phyloP scores from a whole-genome alignment of 30 jellyfish, hydroid and myxozoan genomes.

The Mastigias papua region DNA sequence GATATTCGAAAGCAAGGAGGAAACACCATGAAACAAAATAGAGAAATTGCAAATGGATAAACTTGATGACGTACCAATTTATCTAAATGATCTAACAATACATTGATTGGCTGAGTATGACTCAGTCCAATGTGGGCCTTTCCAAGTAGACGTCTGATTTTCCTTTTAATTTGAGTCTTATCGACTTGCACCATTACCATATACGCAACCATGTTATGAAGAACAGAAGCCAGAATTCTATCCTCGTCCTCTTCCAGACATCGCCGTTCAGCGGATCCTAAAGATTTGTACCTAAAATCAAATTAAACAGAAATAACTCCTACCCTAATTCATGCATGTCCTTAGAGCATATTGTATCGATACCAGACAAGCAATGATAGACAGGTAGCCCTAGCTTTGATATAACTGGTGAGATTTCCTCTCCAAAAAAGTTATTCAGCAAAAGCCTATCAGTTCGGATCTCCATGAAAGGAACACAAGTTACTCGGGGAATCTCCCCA shows the following conservation, averaged over 20 bases:
- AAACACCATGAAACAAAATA: no score
- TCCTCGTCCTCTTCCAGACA: conserved; percentile 96
- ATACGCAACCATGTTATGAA: conserved; percentile 88
- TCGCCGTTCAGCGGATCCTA: conserved; percentile 72
- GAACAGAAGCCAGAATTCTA: conserved; percentile 63
- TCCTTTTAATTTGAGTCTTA: conserved; percentile 69
- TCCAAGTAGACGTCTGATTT: conserved; percentile 82
- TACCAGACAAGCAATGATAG: no score
- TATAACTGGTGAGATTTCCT: no score
- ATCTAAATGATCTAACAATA: conserved; percentile 73
- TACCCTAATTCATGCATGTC: not conserved
- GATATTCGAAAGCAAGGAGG: no score
- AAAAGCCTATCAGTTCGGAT: no score
- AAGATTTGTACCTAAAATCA: conserved; percentile 71
- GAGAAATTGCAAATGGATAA: not conserved
- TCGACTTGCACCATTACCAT: conserved; percentile 85
- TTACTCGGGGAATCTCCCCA: no score
- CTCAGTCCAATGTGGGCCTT: conserved; percentile 87
- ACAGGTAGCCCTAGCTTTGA: no score
- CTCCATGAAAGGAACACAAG: no score
- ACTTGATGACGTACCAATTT: conserved; percentile 65
- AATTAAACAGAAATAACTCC: not conserved
- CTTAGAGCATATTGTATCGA: no score
- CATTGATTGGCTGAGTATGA: conserved; percentile 79
- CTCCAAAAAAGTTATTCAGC: no score